Conservation (phyloP, 2,113 vertebrate genomes). For the Corythoichthys intestinalis region DNA sequence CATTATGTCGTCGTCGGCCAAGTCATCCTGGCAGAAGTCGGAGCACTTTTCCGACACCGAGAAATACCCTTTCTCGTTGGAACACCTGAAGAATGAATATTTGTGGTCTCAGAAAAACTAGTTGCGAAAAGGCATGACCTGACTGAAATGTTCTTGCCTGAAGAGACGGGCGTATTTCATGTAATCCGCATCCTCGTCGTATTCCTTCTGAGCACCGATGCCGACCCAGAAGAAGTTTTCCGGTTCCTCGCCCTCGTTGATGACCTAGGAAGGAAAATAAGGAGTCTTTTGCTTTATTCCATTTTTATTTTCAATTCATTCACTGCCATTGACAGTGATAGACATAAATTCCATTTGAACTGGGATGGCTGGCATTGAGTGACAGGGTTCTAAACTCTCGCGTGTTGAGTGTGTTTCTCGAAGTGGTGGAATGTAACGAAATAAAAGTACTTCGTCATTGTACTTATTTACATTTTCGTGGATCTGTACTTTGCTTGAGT, state of each 20-base stretch:
- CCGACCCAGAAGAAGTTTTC: conserved; percentile 99
- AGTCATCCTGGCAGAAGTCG: conserved; percentile 95
- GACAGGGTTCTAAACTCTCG: no score
- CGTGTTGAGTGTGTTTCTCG: no score
- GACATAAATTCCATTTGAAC: no score
- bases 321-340: no score
- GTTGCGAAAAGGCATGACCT: background rate
- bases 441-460: no score
- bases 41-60: conserved; percentile 96
- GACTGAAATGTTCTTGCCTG: conserved; percentile 70
- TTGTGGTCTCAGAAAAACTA: background rate
- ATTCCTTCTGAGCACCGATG: conserved; percentile 88
- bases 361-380: no score
- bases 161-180: conserved; percentile 95
- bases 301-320: no score
- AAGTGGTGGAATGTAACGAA: no score
- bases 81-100: conserved; percentile 76
- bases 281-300: no score
- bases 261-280: conserved; percentile 75
- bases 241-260: conserved; percentile 93
- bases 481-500: no score
- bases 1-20: conserved; percentile 98
- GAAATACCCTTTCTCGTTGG: conserved; percentile 97
- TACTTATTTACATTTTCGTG: no score
- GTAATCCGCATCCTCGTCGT: conserved; percentile 90